These are phyloP conservation scores for Polypedilum vanderplanki DNA, from an alignment of 1,140 invertebrate species.

Conservation along the genomic window DNA sequence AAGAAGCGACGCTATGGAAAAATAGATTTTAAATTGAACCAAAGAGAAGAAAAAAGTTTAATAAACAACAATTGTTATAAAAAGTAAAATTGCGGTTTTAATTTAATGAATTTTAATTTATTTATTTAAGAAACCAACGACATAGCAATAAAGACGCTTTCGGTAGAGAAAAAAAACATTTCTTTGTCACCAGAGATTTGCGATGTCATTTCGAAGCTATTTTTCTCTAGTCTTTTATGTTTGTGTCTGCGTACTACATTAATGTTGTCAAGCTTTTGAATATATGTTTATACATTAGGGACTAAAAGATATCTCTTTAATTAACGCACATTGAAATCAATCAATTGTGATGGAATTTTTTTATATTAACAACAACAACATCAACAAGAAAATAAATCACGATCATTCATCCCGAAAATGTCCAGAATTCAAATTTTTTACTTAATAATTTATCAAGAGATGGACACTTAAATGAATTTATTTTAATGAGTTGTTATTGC, in stretches of 20 bases:
- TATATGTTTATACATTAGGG: background rate
- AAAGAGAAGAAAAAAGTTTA: background rate
- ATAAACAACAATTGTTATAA: background rate
- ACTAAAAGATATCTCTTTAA: background rate
- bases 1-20: background rate
- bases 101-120: constrained; percentile 26
- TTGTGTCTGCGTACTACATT: background rate
- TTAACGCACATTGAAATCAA: constrained; percentile 7
- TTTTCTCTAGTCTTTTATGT: background rate
- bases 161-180: background rate
- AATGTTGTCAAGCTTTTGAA: background rate
- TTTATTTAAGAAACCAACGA: background rate
- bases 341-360: background rate
- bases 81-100: background rate
- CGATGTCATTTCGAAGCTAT: constrained; percentile 10
- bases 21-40: constrained; percentile 20
- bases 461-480: too few species aligned
- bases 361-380: too few species aligned
- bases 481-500: too few species aligned
- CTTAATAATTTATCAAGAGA: too few species aligned
- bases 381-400: too few species aligned
- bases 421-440: too few species aligned
- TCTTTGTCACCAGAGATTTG: constrained; percentile 10
- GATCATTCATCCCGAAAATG: too few species aligned
- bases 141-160: background rate